These are phyloP conservation scores for Mnemiopsis leidyi DNA, from an alignment of 37 sponge, comb jelly and placozoan species.

Conservation along the genomic window DNA sequence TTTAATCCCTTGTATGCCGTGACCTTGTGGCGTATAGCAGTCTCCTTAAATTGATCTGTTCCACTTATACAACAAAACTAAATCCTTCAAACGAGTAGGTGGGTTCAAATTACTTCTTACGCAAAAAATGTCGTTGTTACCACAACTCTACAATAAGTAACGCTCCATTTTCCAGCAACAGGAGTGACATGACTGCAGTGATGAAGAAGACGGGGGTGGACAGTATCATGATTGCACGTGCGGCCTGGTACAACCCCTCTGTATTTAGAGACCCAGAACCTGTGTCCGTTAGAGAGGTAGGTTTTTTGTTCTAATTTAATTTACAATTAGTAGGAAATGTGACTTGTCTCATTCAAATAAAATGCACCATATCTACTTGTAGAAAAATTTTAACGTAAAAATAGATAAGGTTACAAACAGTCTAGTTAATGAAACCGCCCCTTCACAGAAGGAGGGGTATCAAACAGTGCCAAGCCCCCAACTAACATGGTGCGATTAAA, in stretches of 20 bases:
- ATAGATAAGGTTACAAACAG: too few relatives aligned
- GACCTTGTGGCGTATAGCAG: too few relatives aligned
- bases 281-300: neutral
- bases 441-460: neutral
- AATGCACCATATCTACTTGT: too few relatives aligned
- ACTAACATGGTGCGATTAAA: neutral
- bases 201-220: constrained; percentile 41
- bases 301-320: neutral
- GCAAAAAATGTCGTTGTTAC: too few relatives aligned
- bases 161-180: neutral
- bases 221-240: constrained; percentile 91
- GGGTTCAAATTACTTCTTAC: too few relatives aligned
- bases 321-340: too few relatives aligned
- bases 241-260: constrained; percentile 91
- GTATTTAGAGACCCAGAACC: constrained; percentile 80
- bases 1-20: too few relatives aligned
- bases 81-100: too few relatives aligned
- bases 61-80: too few relatives aligned
- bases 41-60: too few relatives aligned
- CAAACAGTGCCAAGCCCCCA: neutral
- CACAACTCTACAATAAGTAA: neutral
- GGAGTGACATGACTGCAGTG: constrained; percentile 6
- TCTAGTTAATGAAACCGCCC: neutral
- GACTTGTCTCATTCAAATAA: too few relatives aligned
- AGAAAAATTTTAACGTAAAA: too few relatives aligned